These are phyloP conservation scores for Hyperopisus bebe DNA, from an alignment of 2,113 vertebrate species.

Conservation along the genomic window DNA sequence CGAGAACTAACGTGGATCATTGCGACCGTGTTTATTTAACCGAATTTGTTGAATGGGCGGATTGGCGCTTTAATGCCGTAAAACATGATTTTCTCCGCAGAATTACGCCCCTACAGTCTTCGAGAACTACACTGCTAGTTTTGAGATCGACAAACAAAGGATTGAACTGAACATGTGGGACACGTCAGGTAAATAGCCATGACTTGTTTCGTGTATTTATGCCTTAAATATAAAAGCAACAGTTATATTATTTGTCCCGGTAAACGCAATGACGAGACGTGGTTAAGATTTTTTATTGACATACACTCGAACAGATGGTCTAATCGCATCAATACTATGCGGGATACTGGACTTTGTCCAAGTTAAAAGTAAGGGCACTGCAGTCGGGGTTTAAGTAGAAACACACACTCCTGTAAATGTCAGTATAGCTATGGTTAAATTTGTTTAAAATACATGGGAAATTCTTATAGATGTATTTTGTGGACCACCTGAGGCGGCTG, in stretches of 20 bases:
- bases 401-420: neutral
- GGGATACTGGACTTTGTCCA: neutral
- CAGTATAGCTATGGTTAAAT: neutral
- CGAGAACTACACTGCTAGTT: slow-evolving; percentile 88
- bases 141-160: slow-evolving; percentile 86
- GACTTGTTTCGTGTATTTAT: neutral
- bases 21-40: neutral
- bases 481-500: neutral
- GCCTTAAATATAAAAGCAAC: neutral
- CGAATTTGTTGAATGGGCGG: neutral
- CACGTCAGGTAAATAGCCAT: slow-evolving; percentile 72
- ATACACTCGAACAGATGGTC: neutral
- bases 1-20: neutral
- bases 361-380: neutral
- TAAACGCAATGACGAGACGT: neutral
- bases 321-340: neutral
- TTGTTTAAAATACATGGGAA: neutral
- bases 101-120: slow-evolving; percentile 76
- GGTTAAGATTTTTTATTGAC: neutral
- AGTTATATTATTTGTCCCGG: neutral
- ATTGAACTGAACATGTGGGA: slow-evolving; percentile 97
- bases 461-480: neutral
- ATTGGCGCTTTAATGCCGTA: neutral
- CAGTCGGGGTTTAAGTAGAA: neutral
- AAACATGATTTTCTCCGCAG: slow-evolving; percentile 42